Evolutionary conservation across 2,797 vertebrate species (phyloP), one percentile per base, ranked within the genome.

Genomic region (Acanthurus lineatus): DNA sequence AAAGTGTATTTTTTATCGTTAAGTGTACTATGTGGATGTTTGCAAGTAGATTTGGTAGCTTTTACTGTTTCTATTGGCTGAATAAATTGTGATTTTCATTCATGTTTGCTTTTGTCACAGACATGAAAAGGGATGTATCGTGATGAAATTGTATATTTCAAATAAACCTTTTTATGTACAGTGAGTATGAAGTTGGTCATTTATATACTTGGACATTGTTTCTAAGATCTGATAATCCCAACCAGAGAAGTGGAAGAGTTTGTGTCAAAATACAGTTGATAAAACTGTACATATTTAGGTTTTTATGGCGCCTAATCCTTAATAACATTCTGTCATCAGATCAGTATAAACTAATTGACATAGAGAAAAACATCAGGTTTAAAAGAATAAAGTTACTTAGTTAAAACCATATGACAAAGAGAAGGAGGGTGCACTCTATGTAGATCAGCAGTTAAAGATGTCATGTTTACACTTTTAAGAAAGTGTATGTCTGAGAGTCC

Each of bases 101-200:
- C 17, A 47, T 65, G 16, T 81, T 77, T 73, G 17, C 7, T 73
- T 66, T 68, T 76, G 2, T 64, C 28, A 57, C 6, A 45, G 40
- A 66, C 32, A 64, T 8, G 2, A 76, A 47, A 17, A 63, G 14
- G 51, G 45, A 61, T 76, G 51, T 59, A 56, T 2, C 0, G 0
- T 69, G 45, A 32, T 59, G 3, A 76, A 20, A 61, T 62, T 86
- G 19, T 25, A 5, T 56, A 28, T 78, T 76, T 81, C 73, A 81
- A 87, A 81, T 81, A 76, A 86, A 86, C 19, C 5, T 69, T 82
- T 86, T 80, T 74, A 81, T 19, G 77, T 77, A 74, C 10, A 76
- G 5, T 7, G 20, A 1, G 1, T 75, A 19, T 76, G 52, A 48
- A 63, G 44, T 47, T 9, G 10, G 12, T 61, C 0, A 17, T 67